Conservation (phyloP, 2,113 vertebrate genomes). For the Calypte anna region DNA sequence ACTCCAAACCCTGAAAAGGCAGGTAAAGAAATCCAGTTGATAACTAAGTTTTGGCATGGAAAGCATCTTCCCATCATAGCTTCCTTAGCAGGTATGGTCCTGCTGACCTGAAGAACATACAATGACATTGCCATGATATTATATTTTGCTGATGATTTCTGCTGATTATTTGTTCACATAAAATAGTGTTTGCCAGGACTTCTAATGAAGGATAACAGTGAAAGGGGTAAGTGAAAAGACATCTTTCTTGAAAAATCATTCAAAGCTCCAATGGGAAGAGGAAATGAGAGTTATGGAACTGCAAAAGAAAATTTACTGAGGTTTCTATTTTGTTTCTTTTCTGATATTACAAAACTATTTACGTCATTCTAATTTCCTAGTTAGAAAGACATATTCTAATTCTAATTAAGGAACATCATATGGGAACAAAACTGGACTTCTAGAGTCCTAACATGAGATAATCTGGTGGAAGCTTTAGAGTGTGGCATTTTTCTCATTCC, state of each 20-base stretch:
- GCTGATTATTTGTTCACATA: not conserved
- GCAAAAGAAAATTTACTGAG: not conserved
- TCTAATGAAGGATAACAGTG: not conserved
- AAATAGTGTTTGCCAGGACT: not conserved
- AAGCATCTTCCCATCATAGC: not conserved
- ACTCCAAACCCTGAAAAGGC: not conserved
- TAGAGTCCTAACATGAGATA: not conserved
- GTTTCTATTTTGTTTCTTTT: not conserved
- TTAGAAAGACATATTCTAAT: too few relatives aligned
- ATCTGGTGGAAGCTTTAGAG: not conserved
- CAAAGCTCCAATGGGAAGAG: not conserved
- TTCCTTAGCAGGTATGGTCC: not conserved
- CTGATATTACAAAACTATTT: not conserved
- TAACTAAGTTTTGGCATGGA: not conserved
- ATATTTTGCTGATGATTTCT: not conserved
- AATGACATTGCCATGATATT: not conserved
- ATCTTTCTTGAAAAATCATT: not conserved
- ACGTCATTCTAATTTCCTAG: not conserved
- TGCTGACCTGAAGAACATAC: not conserved
- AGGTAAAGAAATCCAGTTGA: not conserved
- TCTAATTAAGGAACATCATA: not conserved
- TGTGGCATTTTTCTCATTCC: not conserved
- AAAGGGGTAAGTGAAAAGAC: not conserved
- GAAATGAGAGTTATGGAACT: not conserved
- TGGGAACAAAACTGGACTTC: not conserved